Evolutionary conservation across 2,888 invertebrate genomes (phyloP), one percentile per base, ranked within the genome.

Genomic region (Andrena bicolor): DNA sequence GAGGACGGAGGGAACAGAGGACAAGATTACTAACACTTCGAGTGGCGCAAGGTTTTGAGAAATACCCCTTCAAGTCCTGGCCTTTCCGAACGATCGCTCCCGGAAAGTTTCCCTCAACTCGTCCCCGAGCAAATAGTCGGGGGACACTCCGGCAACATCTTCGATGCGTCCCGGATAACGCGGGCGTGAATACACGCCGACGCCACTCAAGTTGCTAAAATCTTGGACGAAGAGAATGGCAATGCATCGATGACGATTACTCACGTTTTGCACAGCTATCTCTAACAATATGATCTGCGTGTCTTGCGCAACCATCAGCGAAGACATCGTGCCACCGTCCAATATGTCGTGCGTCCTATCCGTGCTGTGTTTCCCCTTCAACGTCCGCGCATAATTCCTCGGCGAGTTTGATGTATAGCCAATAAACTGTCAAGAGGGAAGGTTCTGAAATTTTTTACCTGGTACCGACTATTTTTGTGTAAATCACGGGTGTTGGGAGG

Each of bases 211-310:
- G 10, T 10, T 23, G 8, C 56, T 56, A 26, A 20, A 56, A 10
- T 26, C 23, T 3, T 13, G 56, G 41, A 35, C 28, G 35, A 61
- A 8, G 61, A 32, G 20, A 61, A 32, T 35, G 8, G 20, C 61
- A 0, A 61, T 10, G 32, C 32, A 30, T 61, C 32, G 7, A 28
- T n/a, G 20, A 61, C 16, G 28, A 26, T 8, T 28, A 68, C 82
- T 89, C 70, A 93, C 93, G 74, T 92, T 92, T 64, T 92, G 82
- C 8, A 93, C 87, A 0, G 84, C 88, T 3, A 93, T 49, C 73
- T 93, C 93, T 23, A 93, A 53, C 92, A 93, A 91, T 88, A 93
- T 90, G 4, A 93, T 76, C 48, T 89, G 87, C 20, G 89, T 85
- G 69, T 93, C 90, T 3, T 90, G 88, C 2, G 88, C 82, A 4